Percentiles rank a stretch among this genome's conserved stretches.
Evolutionary conservation across 2,797 vertebrate genomes (phyloP).

Genomic region (Lagorchestes hirsutus): DNA sequence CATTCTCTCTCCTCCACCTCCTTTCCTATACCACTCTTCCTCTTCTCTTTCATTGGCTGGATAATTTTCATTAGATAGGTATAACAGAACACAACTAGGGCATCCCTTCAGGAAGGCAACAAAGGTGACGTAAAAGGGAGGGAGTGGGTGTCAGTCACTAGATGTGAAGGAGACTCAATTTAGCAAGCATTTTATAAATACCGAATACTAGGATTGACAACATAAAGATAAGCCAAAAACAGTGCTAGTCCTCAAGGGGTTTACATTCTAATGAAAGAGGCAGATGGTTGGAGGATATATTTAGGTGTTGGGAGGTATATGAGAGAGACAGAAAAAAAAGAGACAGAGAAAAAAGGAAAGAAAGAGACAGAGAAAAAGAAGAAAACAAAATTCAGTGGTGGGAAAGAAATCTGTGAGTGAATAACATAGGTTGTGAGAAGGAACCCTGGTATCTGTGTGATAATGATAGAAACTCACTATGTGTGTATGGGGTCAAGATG

Average conservation of each 20-base stretch:
- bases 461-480: background rate
- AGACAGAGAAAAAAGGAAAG: background rate
- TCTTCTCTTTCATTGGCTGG: background rate
- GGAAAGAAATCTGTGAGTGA: background rate
- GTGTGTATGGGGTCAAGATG: background rate
- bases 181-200: background rate
- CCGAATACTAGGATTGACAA: conserved; percentile 10
- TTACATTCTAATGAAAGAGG: background rate
- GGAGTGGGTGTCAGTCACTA: background rate
- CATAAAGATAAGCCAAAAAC: conserved; percentile 15
- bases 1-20: no score
- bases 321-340: background rate
- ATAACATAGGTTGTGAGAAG: background rate
- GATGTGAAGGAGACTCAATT: background rate
- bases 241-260: background rate
- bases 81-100: background rate
- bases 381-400: background rate
- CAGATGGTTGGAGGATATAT: background rate
- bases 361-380: background rate
- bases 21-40: no score
- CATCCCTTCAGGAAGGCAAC: background rate
- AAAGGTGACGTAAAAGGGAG: background rate
- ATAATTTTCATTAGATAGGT: background rate
- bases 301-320: background rate
- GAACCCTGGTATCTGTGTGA: background rate